Evolutionary conservation across 1,140 invertebrate species (phyloP), one percentile per base, ranked within the genome.

Genomic region (Episyrphus balteatus): DNA sequence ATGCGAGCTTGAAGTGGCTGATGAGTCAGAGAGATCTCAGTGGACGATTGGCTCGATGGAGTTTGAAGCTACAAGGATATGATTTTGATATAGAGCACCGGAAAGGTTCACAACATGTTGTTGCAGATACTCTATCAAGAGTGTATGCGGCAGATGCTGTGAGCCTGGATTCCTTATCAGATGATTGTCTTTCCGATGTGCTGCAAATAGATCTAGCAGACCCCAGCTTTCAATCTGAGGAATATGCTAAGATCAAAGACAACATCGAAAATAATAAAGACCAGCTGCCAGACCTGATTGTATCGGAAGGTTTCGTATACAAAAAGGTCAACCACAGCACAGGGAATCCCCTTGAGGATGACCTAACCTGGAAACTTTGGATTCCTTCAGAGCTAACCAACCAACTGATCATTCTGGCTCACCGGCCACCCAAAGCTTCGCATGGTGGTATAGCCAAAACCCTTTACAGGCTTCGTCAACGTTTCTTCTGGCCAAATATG

Each of bases 81-180:
- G 51, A 64, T 18, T 63, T 65, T 48, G 44, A 44, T 3, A 51
- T 66, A 30, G 54, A 53, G 38, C 61, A 64, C 38, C 52, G 58
- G 9, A 52, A 54, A 9, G 62, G 60, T 21, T 42, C 12, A 5
- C 52, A 61, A 15, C 52, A 62, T 43, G 34, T 59, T 2, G 51
- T 61, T 30, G 54, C 60, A 1, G 58, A 64, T 38, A 49, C 54
- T 1, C 17, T 64, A 1, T 56, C 55, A 15, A 39, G 61, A 18
- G 30, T 44, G 15, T 37, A 14, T 10, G 18, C 37, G 7, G 42
- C 30, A 3, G 33, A 43, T 15, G 46, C 31, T 17, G 26, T 41
- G 5, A 30, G 14, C 5, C 12, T 19, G 26, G 14, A 17, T 18
- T 13, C 12, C 32, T 12, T 32, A n/a, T 30, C 39, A 10, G 36